Evolutionary conservation across 2,797 vertebrate genomes (phyloP), one percentile per base, ranked within the genome.

Genomic region (Gila robusta): DNA sequence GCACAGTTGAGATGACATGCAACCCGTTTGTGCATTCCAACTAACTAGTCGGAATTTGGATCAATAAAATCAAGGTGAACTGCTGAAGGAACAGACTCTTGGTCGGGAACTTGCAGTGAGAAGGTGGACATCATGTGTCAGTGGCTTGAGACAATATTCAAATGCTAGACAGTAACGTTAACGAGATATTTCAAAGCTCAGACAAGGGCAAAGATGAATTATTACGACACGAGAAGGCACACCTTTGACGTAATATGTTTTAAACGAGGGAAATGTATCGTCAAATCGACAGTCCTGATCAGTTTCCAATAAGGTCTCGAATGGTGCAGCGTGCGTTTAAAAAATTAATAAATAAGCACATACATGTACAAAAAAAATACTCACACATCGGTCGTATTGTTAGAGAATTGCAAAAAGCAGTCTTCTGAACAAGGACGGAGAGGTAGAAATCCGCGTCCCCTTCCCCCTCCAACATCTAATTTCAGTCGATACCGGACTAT

Each of bases 381-480:
- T 95, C 91, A 95, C 94, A 94, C 94, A 94, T 94, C 86, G 89
- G 92, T 90, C 89, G 90, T 88, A 87, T 87, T 79, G 73, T 83
- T 70, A 87, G 84, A 89, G 86, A 88, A 91, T 79, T 88, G 83
- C 73, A 62, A 44, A 82, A 87, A 78, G 87, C 82, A 82, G 87
- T 87, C 72, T 84, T 85, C 74, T 54, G 64, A 81, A 88, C 66
- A 81, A 89, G 86, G 82, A 82, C 85, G 67, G 52, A 79, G 71
- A 85, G 79, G 87, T 86, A 80, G 78, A 74, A 81, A 54, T 35
- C 74, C 70, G 35, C 67, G 69, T 85, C 80, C 78, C 79, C 88
- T 74, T 84, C 82, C 87, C 86, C 83, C 87, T 85, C 70, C 37
- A 41, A 23, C 84, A 77, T 85, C 87, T 86, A 87, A 86, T 82